phyloP scores from a whole-genome alignment of 2,888 invertebrate genomes.

The Liposcelis brunnea region DNA sequence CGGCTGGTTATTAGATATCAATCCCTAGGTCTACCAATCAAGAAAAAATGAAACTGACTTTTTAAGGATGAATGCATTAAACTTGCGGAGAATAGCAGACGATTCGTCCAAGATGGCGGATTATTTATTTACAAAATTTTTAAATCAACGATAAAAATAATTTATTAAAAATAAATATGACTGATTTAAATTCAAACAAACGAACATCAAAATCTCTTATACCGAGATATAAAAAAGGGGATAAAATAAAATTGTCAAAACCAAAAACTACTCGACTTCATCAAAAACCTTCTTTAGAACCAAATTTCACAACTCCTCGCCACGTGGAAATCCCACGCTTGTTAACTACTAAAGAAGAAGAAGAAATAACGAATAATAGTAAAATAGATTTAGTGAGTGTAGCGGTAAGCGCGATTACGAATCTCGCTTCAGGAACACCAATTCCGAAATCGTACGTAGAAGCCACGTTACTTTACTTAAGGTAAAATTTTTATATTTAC shows the following conservation, averaged over 20 bases:
- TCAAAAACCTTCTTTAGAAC: slow-evolving; percentile 6
- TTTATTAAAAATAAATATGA: neutral
- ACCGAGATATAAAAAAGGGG: neutral
- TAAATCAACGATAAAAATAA: slow-evolving; percentile 1
- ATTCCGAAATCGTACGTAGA: no score
- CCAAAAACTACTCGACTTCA: slow-evolving; percentile 5
- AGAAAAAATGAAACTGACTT: no score
- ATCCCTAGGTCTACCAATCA: no score
- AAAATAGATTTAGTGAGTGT: slow-evolving; percentile 8
- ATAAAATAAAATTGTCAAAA: slow-evolving; percentile 1
- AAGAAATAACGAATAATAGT: slow-evolving; percentile 7
- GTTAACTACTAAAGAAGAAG: neutral
- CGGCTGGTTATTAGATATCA: no score
- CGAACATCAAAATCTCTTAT: neutral
- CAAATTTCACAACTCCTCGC: no score
- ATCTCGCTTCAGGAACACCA: no score
- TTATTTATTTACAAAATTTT: neutral
- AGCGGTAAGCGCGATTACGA: slow-evolving; percentile 1
- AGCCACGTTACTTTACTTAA: no score
- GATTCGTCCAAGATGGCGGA: no score
- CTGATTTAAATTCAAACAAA: neutral
- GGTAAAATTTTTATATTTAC: no score
- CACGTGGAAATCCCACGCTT: no score
- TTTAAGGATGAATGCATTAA: no score
- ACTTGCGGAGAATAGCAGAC: no score